Evolutionary conservation across 1,140 invertebrate genomes (phyloP).

Genomic region (Brachionus sp.): DNA sequence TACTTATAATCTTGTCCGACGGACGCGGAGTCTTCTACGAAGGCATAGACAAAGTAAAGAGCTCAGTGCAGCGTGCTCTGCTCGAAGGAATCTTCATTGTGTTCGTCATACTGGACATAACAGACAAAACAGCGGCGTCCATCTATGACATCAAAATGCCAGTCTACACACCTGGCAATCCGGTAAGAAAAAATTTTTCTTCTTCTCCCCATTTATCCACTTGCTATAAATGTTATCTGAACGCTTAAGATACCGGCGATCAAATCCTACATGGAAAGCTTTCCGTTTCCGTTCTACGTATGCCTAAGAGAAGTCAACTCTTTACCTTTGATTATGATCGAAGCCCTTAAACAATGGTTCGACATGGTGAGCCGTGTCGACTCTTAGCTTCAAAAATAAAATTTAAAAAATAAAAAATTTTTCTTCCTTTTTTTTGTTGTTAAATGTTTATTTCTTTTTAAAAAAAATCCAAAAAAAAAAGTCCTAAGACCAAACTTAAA

Average conservation of each 20-base stretch:
- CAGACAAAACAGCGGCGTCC: constrained; percentile 71
- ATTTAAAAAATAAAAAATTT: background rate
- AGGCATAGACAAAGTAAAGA: constrained; percentile 71
- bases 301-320: constrained; percentile 81
- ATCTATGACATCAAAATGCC: constrained; percentile 83
- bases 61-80: constrained; percentile 74
- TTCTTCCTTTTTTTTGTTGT: background rate
- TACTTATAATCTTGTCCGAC: constrained; percentile 66
- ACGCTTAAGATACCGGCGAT: constrained; percentile 54
- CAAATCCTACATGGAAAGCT: constrained; percentile 81
- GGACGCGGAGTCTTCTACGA: constrained; percentile 87
- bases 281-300: constrained; percentile 98
- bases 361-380: constrained; percentile 23
- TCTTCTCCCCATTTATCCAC: background rate
- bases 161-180: constrained; percentile 64
- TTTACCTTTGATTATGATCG: constrained; percentile 82
- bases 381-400: background rate
- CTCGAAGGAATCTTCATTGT: constrained; percentile 82
- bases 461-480: background rate
- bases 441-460: background rate
- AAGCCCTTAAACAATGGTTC: constrained; percentile 81
- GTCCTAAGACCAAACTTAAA: background rate
- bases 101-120: constrained; percentile 91
- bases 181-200: constrained; percentile 49
- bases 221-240: background rate